Conservation (phyloP, 1,140 invertebrate species). For the Lethocerus indicus region DNA sequence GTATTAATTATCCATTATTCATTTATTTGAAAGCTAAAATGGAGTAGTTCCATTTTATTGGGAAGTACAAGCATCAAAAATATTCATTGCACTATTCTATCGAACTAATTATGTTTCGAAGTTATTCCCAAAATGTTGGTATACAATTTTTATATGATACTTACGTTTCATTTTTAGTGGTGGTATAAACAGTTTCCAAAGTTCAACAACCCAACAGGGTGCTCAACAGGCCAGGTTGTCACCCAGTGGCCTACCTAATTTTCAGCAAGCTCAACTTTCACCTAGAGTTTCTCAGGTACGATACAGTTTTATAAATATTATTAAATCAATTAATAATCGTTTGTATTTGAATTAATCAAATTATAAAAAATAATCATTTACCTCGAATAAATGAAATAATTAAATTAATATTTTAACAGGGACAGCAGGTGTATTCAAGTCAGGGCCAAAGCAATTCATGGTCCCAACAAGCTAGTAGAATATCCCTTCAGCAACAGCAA, state of each 20-base stretch:
- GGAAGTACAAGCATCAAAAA: too few species aligned
- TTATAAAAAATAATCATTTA: too few species aligned
- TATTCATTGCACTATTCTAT: too few species aligned
- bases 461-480: slow-evolving; percentile 17
- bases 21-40: too few species aligned
- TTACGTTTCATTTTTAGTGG: slow-evolving; percentile 6
- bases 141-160: too few species aligned
- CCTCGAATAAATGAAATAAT: background rate
- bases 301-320: background rate
- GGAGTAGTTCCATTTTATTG: too few species aligned
- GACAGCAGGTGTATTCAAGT: slow-evolving; percentile 1
- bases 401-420: slow-evolving; percentile 2
- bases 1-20: too few species aligned
- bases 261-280: slow-evolving; percentile 22
- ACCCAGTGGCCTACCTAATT: slow-evolving; percentile 19
- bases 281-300: slow-evolving; percentile 21
- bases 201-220: slow-evolving; percentile 3
- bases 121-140: too few species aligned
- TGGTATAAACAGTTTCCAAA: slow-evolving; percentile 14
- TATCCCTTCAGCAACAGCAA: slow-evolving; percentile 41
- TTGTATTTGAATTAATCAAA: too few species aligned
- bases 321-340: too few species aligned
- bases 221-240: slow-evolving; percentile 20
- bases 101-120: too few species aligned
- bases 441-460: slow-evolving; percentile 8